Percentiles rank a stretch among this genome's conserved stretches.
These are phyloP conservation scores for Pandemis cinnamomeana DNA, from an alignment of 2,888 invertebrate genomes.

Conservation along the genomic window DNA sequence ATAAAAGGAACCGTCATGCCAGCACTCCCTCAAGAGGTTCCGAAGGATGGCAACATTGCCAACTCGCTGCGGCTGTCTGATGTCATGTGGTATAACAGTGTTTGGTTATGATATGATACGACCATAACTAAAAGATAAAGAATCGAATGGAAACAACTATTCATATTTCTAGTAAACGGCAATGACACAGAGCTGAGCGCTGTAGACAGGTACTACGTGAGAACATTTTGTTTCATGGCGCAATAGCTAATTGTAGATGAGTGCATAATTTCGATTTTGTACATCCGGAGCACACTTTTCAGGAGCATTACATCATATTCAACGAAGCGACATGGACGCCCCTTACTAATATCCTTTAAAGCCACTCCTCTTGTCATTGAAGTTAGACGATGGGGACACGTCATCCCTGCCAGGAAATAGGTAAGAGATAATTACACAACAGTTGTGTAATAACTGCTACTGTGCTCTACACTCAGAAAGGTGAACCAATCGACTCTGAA, in stretches of 20 bases:
- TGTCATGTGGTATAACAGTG: background rate
- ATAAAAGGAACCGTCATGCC: too few relatives aligned
- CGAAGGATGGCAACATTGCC: too few relatives aligned
- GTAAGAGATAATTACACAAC: too few relatives aligned
- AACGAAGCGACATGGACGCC: too few relatives aligned
- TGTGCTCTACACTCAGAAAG: too few relatives aligned
- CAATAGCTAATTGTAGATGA: background rate
- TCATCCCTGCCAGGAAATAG: background rate
- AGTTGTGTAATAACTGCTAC: too few relatives aligned
- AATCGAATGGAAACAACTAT: background rate
- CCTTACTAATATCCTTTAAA: too few relatives aligned
- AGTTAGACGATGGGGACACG: background rate
- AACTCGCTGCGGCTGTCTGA: too few relatives aligned
- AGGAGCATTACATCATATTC: too few relatives aligned
- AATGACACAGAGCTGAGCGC: background rate
- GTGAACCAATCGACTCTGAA: too few relatives aligned
- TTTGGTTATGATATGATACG: constrained; percentile 4
- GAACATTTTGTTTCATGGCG: background rate
- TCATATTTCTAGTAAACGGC: background rate
- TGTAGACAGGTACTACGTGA: background rate
- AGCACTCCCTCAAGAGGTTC: too few relatives aligned
- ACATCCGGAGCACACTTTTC: background rate
- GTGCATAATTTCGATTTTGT: background rate
- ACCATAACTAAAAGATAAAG: background rate
- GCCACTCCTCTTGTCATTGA: background rate